Evolutionary conservation across 2,888 invertebrate species (phyloP).

Genomic region (Acanthoscelides obtectus): DNA sequence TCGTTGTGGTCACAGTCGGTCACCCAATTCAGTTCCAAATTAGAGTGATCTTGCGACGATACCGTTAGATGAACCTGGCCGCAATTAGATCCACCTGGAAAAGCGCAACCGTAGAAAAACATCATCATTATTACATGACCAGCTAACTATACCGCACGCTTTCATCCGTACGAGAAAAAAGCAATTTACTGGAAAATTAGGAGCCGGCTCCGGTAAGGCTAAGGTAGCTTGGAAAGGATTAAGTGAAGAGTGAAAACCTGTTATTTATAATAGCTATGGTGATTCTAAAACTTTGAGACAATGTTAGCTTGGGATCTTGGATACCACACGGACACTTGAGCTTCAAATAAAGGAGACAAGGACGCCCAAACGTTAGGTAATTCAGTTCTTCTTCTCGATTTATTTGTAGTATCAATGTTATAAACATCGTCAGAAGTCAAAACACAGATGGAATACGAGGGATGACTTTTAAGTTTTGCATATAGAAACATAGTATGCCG

Average conservation of each 20-base stretch:
- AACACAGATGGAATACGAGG: too few species aligned
- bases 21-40: conserved; percentile 53
- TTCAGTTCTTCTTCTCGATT: too few species aligned
- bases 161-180: not conserved
- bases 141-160: not conserved
- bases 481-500: too few species aligned
- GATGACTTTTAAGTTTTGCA: too few species aligned
- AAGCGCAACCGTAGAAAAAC: conserved; percentile 4
- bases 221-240: not conserved
- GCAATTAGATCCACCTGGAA: conserved; percentile 33
- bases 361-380: too few species aligned
- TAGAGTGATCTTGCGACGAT: conserved; percentile 48
- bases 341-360: too few species aligned
- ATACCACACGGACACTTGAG: too few species aligned
- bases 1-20: conserved; percentile 40
- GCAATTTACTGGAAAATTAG: not conserved
- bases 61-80: conserved; percentile 52
- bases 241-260: not conserved
- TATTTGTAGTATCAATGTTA: too few species aligned
- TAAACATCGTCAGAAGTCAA: too few species aligned
- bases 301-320: too few species aligned
- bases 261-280: too few species aligned
- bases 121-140: not conserved
- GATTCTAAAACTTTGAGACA: too few species aligned
- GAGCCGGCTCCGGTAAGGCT: not conserved